These are phyloP conservation scores for Lamellibrachia columna DNA, from an alignment of 2,888 invertebrate species.

Conservation along the genomic window DNA sequence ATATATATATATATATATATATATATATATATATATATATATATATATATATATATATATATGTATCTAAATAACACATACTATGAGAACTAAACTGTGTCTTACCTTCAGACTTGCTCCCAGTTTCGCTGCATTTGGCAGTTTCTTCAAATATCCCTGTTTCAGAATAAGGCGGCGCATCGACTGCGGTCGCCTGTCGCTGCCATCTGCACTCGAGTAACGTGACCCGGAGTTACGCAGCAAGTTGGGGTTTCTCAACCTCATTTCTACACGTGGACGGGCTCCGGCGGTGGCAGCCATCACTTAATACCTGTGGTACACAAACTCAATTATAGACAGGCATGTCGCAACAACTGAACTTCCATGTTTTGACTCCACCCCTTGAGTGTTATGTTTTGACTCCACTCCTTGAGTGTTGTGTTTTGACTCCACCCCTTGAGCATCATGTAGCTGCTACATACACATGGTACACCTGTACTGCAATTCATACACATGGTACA, in stretches of 20 bases:
- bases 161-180: conserved; percentile 48
- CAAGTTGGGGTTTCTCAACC: not conserved
- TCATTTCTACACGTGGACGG: not conserved
- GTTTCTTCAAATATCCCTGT: conserved; percentile 58
- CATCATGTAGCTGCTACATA: no score
- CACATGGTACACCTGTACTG: no score
- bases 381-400: no score
- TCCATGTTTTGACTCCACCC: no score
- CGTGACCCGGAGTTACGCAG: not conserved
- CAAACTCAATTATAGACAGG: not conserved
- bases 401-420: no score
- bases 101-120: conserved; percentile 38
- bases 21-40: not conserved
- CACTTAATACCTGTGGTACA: not conserved
- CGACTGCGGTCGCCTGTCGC: conserved; percentile 25
- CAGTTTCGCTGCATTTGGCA: conserved; percentile 40
- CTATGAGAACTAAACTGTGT: not conserved
- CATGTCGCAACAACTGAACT: no score
- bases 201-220: not conserved
- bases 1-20: not conserved
- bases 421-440: no score
- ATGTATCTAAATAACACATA: no score
- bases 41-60: not conserved
- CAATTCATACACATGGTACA: no score
- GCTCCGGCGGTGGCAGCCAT: not conserved